These are phyloP conservation scores for Brachypalpus laphriformis DNA, from an alignment of 2,888 invertebrate species.

Conservation along the genomic window DNA sequence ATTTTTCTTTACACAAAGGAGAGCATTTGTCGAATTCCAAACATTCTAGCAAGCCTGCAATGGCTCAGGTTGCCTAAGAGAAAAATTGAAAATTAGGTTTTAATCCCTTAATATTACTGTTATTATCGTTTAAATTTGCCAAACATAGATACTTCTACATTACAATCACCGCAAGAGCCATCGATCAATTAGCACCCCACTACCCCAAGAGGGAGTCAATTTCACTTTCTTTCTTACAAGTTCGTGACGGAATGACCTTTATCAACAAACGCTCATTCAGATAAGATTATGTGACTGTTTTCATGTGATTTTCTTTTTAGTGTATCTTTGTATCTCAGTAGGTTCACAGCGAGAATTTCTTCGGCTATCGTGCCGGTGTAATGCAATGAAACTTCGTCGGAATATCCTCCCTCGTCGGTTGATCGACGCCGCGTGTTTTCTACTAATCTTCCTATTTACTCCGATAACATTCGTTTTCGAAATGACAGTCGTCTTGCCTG, in stretches of 20 bases:
- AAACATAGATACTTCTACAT: background rate
- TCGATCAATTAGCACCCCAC: constrained; percentile 14
- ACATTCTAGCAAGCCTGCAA: too few species aligned
- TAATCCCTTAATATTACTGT: too few species aligned
- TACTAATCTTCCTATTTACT: constrained; percentile 76
- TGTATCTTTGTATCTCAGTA: constrained; percentile 11
- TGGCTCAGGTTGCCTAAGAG: too few species aligned
- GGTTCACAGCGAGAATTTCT: background rate
- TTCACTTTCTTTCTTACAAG: background rate
- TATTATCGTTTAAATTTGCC: background rate
- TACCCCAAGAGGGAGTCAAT: background rate
- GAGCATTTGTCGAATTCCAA: too few species aligned
- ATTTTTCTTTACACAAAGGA: too few species aligned
- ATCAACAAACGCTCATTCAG: constrained; percentile 8
- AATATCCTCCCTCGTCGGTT: constrained; percentile 77
- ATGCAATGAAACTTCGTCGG: constrained; percentile 76
- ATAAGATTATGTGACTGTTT: constrained; percentile 27
- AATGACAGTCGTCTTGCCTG: constrained; percentile 89
- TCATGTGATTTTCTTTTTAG: constrained; percentile 35
- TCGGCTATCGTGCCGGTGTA: background rate
- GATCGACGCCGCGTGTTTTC: constrained; percentile 78
- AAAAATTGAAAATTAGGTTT: too few species aligned
- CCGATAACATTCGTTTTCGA: constrained; percentile 80
- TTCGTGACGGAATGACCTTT: constrained; percentile 17
- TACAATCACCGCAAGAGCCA: background rate